phyloP scores from a whole-genome alignment of 2,113 vertebrate genomes.

The Delphinus delphis region DNA sequence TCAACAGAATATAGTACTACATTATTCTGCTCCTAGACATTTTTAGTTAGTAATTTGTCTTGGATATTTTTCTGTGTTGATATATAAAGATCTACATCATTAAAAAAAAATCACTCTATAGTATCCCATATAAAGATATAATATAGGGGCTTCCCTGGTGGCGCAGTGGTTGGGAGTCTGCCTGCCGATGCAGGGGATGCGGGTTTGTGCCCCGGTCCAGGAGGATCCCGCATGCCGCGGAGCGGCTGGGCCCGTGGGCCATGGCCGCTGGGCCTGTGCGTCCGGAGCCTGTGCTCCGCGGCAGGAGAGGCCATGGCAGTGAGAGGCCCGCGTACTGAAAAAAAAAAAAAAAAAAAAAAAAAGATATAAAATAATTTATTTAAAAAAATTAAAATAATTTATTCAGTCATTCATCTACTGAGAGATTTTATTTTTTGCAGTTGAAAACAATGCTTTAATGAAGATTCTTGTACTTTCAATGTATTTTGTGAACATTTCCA shows the following conservation, averaged over 20 bases:
- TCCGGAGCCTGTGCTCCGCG: too few relatives aligned
- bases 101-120: neutral
- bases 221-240: too few relatives aligned
- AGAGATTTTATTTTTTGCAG: neutral
- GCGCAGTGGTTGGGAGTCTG: too few relatives aligned
- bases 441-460: conserved; percentile 3
- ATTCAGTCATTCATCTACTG: neutral
- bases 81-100: neutral
- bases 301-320: too few relatives aligned
- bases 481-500: neutral
- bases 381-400: neutral
- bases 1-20: neutral
- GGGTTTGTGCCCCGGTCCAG: too few relatives aligned
- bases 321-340: too few relatives aligned
- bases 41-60: neutral
- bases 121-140: neutral
- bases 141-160: too few relatives aligned
- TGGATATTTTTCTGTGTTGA: neutral
- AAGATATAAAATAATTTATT: neutral
- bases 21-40: neutral
- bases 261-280: too few relatives aligned
- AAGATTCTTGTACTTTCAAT: neutral
- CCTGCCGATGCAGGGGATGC: too few relatives aligned
- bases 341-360: too few relatives aligned
- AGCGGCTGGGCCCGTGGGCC: too few relatives aligned